phyloP scores from a whole-genome alignment of 2,797 vertebrate species.

The Megalops cyprinoides region DNA sequence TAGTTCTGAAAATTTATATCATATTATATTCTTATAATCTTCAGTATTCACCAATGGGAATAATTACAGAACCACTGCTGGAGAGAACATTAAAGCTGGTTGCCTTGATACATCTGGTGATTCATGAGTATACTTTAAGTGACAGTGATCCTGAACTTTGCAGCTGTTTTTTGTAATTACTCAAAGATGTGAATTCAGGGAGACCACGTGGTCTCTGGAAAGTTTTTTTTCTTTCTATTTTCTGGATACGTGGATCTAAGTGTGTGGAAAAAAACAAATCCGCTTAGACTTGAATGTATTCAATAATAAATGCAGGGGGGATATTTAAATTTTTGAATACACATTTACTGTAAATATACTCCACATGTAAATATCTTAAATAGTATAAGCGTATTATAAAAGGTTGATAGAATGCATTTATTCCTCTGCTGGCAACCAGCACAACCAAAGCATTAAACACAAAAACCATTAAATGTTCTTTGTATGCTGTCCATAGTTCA shows the following conservation, averaged over 20 bases:
- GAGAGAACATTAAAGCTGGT: slow-evolving; percentile 39
- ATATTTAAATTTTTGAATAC: slow-evolving; percentile 46
- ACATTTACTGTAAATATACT: slow-evolving; percentile 54
- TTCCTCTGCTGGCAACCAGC: not conserved
- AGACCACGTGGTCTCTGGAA: not conserved
- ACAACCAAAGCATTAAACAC: not conserved
- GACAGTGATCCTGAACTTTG: not conserved
- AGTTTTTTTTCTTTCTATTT: not conserved
- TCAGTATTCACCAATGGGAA: not conserved
- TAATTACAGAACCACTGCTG: slow-evolving; percentile 5
- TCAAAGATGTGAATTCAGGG: not conserved
- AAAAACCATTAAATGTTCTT: not conserved
- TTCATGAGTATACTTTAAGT: too few relatives aligned
- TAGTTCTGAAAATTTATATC: not conserved
- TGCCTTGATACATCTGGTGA: slow-evolving; percentile 50
- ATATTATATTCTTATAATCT: not conserved
- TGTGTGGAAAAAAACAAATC: too few relatives aligned
- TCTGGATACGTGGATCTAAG: not conserved
- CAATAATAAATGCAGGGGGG: not conserved
- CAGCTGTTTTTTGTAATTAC: slow-evolving; percentile 21
- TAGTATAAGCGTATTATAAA: slow-evolving; percentile 40
- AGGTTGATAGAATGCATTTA: slow-evolving; percentile 39
- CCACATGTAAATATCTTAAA: slow-evolving; percentile 36
- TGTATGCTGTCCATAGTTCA: too few relatives aligned
- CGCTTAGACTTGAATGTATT: not conserved